These are phyloP conservation scores for Capromys pilorides DNA, from an alignment of 2,797 vertebrate genomes.

Conservation along the genomic window DNA sequence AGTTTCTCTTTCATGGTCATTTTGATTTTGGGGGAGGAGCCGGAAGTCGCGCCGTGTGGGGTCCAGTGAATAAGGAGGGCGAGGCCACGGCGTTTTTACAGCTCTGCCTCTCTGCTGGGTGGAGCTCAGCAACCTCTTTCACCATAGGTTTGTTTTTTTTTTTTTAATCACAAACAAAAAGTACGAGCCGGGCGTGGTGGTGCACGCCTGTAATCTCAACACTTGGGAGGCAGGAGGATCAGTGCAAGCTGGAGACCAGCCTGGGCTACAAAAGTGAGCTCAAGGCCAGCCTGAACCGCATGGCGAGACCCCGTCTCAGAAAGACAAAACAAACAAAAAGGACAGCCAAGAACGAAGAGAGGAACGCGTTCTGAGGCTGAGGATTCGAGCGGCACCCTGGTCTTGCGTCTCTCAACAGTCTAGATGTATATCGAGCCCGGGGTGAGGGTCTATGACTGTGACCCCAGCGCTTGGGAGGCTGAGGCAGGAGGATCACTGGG, in stretches of 20 bases:
- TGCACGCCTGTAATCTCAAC: no score
- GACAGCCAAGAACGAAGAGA: not conserved
- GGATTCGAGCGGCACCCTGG: not conserved
- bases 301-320: no score
- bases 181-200: no score
- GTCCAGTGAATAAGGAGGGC: not conserved
- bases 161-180: not conserved
- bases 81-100: not conserved
- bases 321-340: not conserved
- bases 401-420: not conserved
- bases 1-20: not conserved
- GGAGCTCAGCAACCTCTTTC: not conserved
- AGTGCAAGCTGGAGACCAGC: no score
- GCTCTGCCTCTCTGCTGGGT: not conserved
- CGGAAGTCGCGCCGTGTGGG: not conserved
- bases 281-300: no score
- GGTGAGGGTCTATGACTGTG: no score
- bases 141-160: not conserved
- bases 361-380: not conserved
- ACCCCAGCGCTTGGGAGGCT: no score
- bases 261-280: no score
- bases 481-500: no score
- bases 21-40: not conserved
- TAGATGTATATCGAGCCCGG: not conserved
- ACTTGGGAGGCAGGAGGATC: no score